Base-by-base conservation (phyloP, 2,113 vertebrate species). In the Echinops telfairi region DNA sequence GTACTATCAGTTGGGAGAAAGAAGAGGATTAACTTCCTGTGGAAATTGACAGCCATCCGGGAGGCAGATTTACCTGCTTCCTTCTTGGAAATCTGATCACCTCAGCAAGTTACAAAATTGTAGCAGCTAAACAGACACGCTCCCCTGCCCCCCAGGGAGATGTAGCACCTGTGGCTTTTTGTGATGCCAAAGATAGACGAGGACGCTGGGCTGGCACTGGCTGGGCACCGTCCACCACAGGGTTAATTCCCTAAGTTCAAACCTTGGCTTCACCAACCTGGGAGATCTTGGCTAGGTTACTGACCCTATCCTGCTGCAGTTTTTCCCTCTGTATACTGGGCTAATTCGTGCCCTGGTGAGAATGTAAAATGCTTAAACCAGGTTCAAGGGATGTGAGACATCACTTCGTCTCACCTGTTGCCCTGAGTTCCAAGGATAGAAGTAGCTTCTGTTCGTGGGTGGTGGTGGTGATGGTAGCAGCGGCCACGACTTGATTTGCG, bases 21-120 rank as follows among this genome's bases (percentile, higher is more conserved):
- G 83, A 15, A 76, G 90, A 87, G 57, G 73, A 89, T 84, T 86
- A 20, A 58, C 92, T 70, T 92, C 92, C 70, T 70, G 6, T 38
- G 90, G 71, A 89, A 38, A 58, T 23, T 66, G 88, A 60, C 78
- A 43, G 40, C 40, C 0, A 0, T 14, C 47, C n/a, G 81, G 43
- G 47, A 60, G 68, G 25, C 91, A 23, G 20, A 25, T 36, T 33
- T 87, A 64, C 83, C 86, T n/a, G 71, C 75, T 84, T 90, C 75
- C 68, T 90, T 71, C 91, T 83, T 27, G 38, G 84, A 91, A 83
- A 62, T 29, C 73, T 76, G 27, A 27, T 92, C n/a, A 0, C 57
- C 78, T 81, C 38, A 58, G 83, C 73, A 57, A 47, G 33, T 71
- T 83, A 83, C 43, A 75, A 2, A 86, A 73, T 79, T 86, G 86